Conservation (phyloP, 2,113 vertebrate genomes). For the Clinocottus analis region DNA sequence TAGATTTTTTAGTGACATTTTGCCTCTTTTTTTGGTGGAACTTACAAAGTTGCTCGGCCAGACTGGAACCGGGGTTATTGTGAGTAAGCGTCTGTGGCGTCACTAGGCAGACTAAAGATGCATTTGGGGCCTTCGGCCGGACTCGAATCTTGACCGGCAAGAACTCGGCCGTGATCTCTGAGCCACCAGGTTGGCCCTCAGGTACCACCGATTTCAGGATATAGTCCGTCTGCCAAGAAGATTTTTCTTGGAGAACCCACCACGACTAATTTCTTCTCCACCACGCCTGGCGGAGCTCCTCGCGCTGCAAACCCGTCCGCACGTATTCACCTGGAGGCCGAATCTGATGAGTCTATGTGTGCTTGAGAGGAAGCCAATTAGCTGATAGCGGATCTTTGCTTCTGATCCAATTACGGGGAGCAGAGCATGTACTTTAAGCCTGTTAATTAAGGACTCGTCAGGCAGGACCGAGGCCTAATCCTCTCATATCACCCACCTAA, state of each 20-base stretch:
- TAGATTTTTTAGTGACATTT: neutral
- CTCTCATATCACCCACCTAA: conserved; percentile 74
- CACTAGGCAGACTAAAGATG: neutral
- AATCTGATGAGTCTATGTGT: conserved; percentile 74
- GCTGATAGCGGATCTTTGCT: conserved; percentile 77
- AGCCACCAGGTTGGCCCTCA: neutral
- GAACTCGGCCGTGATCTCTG: too few relatives aligned
- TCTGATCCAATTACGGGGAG: conserved; percentile 81
- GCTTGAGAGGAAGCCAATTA: conserved; percentile 77
- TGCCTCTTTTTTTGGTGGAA: neutral
- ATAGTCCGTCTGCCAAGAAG: neutral
- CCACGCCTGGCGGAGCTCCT: conserved; percentile 30
- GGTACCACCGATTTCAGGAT: neutral
- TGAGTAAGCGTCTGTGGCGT: neutral
- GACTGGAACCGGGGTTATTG: neutral
- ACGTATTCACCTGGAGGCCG: conserved; percentile 50
- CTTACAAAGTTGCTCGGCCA: neutral
- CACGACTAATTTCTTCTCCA: conserved; percentile 18
- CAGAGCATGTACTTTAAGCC: conserved; percentile 83
- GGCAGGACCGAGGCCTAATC: conserved; percentile 73
- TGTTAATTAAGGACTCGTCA: conserved; percentile 82
- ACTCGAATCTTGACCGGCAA: too few relatives aligned
- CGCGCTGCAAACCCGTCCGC: conserved; percentile 47
- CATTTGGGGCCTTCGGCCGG: too few relatives aligned
- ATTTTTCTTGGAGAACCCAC: conserved; percentile 60